Percentiles rank a stretch among this genome's conserved stretches.
Evolutionary conservation across 1,140 invertebrate genomes (phyloP).

Genomic region (Arion vulgaris): DNA sequence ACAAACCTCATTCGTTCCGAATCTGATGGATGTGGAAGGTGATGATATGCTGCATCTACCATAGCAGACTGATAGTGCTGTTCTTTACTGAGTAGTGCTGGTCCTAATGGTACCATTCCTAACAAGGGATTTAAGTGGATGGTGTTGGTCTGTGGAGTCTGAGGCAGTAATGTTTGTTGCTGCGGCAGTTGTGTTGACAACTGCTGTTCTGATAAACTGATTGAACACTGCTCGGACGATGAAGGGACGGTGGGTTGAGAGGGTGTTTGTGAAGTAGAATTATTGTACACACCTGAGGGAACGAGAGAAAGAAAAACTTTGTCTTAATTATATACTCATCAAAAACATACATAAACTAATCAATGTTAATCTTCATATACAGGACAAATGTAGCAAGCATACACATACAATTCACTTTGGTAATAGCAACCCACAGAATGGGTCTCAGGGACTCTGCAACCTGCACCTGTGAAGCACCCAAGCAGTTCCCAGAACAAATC

Average conservation of each 20-base stretch:
- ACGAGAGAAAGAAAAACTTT: neutral
- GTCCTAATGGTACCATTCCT: slow-evolving; percentile 96
- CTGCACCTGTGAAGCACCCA: too few relatives aligned
- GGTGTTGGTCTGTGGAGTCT: slow-evolving; percentile 75
- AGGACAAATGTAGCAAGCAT: too few relatives aligned
- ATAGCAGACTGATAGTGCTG: slow-evolving; percentile 91
- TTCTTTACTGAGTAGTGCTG: slow-evolving; percentile 87
- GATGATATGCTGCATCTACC: slow-evolving; percentile 94
- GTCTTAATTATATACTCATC: too few relatives aligned
- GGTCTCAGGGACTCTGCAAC: too few relatives aligned
- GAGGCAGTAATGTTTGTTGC: slow-evolving; percentile 41
- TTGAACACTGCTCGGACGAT: slow-evolving; percentile 47
- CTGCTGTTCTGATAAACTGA: slow-evolving; percentile 41
- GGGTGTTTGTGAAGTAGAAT: slow-evolving; percentile 45
- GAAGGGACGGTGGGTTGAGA: slow-evolving; percentile 50
- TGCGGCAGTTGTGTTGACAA: slow-evolving; percentile 46
- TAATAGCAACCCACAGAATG: too few relatives aligned
- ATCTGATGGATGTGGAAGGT: slow-evolving; percentile 96
- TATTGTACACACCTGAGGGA: slow-evolving; percentile 44
- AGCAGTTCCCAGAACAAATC: too few relatives aligned
- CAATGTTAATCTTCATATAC: too few relatives aligned
- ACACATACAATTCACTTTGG: too few relatives aligned
- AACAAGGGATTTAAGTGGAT: slow-evolving; percentile 81
- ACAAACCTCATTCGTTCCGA: slow-evolving; percentile 85
- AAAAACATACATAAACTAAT: too few relatives aligned